Conservation (phyloP, 2,888 invertebrate species). For the Mycalesis mineus region DNA sequence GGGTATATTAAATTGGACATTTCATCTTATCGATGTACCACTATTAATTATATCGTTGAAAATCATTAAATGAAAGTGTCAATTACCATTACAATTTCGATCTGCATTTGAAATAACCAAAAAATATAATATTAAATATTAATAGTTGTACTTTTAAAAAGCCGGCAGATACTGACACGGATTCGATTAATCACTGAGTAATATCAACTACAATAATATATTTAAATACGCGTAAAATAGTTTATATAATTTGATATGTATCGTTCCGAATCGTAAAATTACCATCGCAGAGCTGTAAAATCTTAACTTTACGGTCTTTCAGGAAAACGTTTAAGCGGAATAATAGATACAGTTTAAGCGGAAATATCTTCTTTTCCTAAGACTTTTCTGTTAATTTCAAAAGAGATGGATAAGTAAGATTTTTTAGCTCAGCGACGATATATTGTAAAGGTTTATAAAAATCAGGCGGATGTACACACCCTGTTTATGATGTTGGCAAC, state of each 20-base stretch:
- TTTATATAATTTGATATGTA: slow-evolving; percentile 52
- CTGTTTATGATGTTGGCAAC: slow-evolving; percentile 35
- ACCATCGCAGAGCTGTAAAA: not conserved
- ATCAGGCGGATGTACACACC: slow-evolving; percentile 47
- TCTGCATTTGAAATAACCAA: too few species aligned
- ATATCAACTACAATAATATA: slow-evolving; percentile 32
- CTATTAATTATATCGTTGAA: too few species aligned
- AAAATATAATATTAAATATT: too few species aligned
- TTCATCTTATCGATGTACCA: too few species aligned
- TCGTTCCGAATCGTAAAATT: slow-evolving; percentile 38
- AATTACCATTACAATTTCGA: too few species aligned
- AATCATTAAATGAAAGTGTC: too few species aligned
- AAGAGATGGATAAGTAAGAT: not conserved
- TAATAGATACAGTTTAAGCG: too few species aligned
- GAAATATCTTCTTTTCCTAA: too few species aligned
- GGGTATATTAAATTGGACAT: not conserved
- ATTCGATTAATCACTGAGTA: slow-evolving; percentile 28
- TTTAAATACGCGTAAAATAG: slow-evolving; percentile 33
- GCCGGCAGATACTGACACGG: slow-evolving; percentile 28
- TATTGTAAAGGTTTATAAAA: slow-evolving; percentile 41
- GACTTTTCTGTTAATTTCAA: too few species aligned
- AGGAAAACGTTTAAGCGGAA: too few species aligned
- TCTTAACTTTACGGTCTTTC: not conserved
- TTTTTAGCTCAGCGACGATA: not conserved
- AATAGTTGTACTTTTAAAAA: slow-evolving; percentile 10